Evolutionary conservation across 2,888 invertebrate genomes (phyloP), one percentile per base, ranked within the genome.

Genomic region (Synanthedon myopaeformis): DNA sequence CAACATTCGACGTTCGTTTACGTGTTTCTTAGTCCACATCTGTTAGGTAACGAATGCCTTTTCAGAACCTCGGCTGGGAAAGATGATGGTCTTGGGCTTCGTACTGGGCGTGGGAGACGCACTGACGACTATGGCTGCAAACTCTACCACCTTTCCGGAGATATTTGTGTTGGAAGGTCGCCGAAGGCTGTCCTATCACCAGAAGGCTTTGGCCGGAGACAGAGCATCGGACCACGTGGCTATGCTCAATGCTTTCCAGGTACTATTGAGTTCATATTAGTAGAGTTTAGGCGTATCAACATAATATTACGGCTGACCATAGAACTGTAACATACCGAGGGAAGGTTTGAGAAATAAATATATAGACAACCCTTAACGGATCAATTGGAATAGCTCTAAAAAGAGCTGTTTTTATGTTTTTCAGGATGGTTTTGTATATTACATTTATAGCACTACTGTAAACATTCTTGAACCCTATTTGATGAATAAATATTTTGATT

Each of bases 61-160:
- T 45, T 45, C 45, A 78, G 99, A 99, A 69, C 99, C 99, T 0
- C 91, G 97, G 1, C 89, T 99, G 5, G 99, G 99, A 14, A 98
- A 98, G 86, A 98, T 98, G 96, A 93, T 98, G 90, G 94, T 99
- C 41, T 88, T 98, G 10, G 97, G 97, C n/a, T 93, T 95, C 61
- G 92, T 97, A 54, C 93, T 99, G 67, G 93, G 93, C 60, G 93
- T 94, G 58, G 97, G 96, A 0, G 98, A 98, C 74, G 93, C 98
- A 0, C 87, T 98, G 52, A 94, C 96, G 10, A 96, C 96, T 0
- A 95, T 98, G 90, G 97, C 98, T 0, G 97, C 99, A 12, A 96
- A 96, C 77, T 95, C 96, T 5, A 96, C 97, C 45, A 97, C 97
- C 0, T 97, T 97, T 79, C 96, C 97, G 0, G 97, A 99, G 81